phyloP scores from a whole-genome alignment of 2,888 invertebrate species.

The Platycnemis pennipes region DNA sequence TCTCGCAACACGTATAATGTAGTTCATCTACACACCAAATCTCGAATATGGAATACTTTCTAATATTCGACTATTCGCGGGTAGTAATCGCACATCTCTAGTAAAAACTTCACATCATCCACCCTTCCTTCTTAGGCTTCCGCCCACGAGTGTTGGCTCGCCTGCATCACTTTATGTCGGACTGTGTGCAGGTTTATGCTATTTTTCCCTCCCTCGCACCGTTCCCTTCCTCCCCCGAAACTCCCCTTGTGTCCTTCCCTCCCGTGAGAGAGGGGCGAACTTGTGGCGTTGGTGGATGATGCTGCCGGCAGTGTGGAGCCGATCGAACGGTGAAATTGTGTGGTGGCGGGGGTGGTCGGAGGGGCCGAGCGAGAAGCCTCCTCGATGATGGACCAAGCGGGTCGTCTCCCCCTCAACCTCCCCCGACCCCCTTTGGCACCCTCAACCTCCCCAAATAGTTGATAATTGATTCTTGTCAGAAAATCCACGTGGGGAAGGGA shows the following conservation, averaged over 20 bases:
- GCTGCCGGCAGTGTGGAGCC: slow-evolving; percentile 50
- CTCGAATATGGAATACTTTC: too few relatives aligned
- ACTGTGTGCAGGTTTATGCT: background rate
- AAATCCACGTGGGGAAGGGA: background rate
- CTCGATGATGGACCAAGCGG: background rate
- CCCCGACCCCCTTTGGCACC: background rate
- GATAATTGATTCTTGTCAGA: background rate
- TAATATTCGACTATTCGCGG: too few relatives aligned
- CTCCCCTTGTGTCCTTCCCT: background rate
- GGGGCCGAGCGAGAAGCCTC: background rate
- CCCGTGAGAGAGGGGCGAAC: background rate
- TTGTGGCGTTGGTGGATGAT: slow-evolving; percentile 38
- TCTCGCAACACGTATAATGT: too few relatives aligned
- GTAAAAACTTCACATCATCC: background rate
- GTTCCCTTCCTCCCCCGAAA: background rate
- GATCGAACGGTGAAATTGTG: slow-evolving; percentile 56
- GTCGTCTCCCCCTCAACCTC: background rate
- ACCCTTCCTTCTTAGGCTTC: background rate
- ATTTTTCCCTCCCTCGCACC: background rate
- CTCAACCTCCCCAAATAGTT: background rate
- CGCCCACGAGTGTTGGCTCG: background rate
- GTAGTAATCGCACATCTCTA: too few relatives aligned
- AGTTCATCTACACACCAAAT: too few relatives aligned
- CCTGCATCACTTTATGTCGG: background rate
- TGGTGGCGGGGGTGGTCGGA: background rate